phyloP scores from a whole-genome alignment of 2,888 invertebrate genomes.

The Drosophila basisetae region DNA sequence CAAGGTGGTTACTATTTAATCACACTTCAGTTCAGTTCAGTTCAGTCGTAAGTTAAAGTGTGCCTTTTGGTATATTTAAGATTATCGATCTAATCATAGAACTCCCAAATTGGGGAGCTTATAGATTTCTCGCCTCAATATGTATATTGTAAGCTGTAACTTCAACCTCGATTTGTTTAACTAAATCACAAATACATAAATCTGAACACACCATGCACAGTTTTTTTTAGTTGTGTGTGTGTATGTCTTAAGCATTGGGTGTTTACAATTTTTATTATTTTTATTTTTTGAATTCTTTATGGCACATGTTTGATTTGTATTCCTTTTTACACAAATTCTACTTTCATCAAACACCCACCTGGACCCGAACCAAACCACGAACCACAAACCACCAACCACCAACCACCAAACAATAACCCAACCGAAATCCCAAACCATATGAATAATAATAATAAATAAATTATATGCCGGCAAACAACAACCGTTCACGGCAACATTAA shows the following conservation, averaged over 20 bases:
- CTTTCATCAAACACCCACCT: slow-evolving; percentile 45
- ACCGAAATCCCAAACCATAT: slow-evolving; percentile 3
- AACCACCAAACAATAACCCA: slow-evolving; percentile 17
- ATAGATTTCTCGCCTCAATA: neutral
- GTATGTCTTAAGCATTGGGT: slow-evolving; percentile 9
- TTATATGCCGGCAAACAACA: slow-evolving; percentile 17
- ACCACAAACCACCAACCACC: slow-evolving; percentile 1
- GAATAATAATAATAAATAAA: neutral
- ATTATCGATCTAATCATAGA: neutral
- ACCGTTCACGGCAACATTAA: slow-evolving; percentile 25
- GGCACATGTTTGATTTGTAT: slow-evolving; percentile 73
- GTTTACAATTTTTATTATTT: neutral
- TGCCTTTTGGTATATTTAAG: slow-evolving; percentile 4
- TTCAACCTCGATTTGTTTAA: slow-evolving; percentile 11
- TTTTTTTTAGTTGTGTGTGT: slow-evolving; percentile 15
- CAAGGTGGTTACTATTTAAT: slow-evolving; percentile 3
- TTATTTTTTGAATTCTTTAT: slow-evolving; percentile 25
- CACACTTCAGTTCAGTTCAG: slow-evolving; percentile 16
- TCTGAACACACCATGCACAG: slow-evolving; percentile 12
- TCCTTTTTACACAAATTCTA: slow-evolving; percentile 62
- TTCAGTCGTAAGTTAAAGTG: slow-evolving; percentile 34
- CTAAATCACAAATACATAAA: slow-evolving; percentile 11
- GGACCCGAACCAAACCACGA: slow-evolving; percentile 7
- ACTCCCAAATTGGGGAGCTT: neutral
- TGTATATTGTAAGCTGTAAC: slow-evolving; percentile 8